Conservation (phyloP, 1,140 invertebrate species). For the Drosophila sechellia region DNA sequence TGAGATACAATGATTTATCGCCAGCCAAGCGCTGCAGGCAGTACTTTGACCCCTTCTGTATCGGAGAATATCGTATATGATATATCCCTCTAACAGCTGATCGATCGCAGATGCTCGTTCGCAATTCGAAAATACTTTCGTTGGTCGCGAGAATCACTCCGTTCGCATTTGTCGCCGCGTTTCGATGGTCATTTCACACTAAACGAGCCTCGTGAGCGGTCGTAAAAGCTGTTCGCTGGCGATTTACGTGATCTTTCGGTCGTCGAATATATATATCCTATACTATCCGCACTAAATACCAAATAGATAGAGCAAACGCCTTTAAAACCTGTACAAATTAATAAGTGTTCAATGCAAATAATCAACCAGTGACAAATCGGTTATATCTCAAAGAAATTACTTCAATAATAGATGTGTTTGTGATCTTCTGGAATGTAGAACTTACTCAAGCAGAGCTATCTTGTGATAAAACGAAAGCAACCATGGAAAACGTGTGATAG, state of each 20-base stretch:
- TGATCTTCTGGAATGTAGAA: constrained; percentile 3
- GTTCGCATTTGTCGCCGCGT: constrained; percentile 27
- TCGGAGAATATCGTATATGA: background rate
- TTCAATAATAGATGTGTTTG: background rate
- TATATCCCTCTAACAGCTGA: constrained; percentile 27
- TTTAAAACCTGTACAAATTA: background rate
- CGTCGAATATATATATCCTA: constrained; percentile 2
- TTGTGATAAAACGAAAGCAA: constrained; percentile 29
- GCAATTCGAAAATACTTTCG: constrained; percentile 58
- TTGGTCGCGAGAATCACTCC: constrained; percentile 29
- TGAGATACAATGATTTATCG: constrained; percentile 42
- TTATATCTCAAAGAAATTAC: background rate
- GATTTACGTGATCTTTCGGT: constrained; percentile 17
- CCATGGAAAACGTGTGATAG: constrained; percentile 52
- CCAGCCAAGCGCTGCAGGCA: constrained; percentile 26
- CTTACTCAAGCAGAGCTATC: background rate
- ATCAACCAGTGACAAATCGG: too few species aligned
- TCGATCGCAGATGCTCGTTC: constrained; percentile 16
- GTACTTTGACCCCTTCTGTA: constrained; percentile 52
- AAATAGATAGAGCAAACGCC: constrained; percentile 2
- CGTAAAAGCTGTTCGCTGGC: constrained; percentile 4
- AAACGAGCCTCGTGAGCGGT: constrained; percentile 27
- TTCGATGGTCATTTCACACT: constrained; percentile 43
- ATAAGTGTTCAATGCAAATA: background rate
- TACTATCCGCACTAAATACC: too few species aligned